Evolutionary conservation across 2,797 vertebrate species (phyloP).

Genomic region (Rhodeus uyekii): DNA sequence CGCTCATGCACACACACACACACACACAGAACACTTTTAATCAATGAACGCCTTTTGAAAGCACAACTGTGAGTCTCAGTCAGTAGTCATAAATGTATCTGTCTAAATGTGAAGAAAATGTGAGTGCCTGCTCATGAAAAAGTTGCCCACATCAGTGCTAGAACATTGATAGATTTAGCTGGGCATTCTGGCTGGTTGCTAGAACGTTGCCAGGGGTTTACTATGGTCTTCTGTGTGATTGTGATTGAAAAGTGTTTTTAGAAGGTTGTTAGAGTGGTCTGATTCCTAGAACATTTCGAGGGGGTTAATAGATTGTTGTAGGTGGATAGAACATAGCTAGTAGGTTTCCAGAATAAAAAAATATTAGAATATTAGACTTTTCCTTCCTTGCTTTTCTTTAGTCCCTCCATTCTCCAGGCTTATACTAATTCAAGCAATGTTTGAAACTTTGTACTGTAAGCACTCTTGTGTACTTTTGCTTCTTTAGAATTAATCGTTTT

Average conservation of each 20-base stretch:
- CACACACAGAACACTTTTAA: background rate
- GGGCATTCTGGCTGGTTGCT: background rate
- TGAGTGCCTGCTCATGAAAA: background rate
- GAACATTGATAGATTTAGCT: no score
- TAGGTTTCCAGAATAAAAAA: no score
- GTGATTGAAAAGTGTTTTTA: background rate
- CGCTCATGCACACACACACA: conserved; percentile 27
- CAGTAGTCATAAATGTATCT: conserved; percentile 1
- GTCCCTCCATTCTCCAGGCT: no score
- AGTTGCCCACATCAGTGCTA: background rate
- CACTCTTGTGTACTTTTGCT: no score
- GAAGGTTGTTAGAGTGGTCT: background rate
- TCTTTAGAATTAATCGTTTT: no score
- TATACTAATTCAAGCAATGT: no score
- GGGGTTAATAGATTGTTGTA: background rate
- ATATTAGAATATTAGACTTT: no score
- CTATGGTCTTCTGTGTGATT: background rate
- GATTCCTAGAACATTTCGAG: background rate
- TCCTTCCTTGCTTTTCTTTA: no score
- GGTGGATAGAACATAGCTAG: background rate
- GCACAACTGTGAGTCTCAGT: background rate
- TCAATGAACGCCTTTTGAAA: conserved; percentile 7
- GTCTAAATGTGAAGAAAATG: background rate
- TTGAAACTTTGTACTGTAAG: no score
- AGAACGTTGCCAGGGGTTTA: background rate